These are phyloP conservation scores for Dione vanillae DNA, from an alignment of 2,888 invertebrate genomes.

Conservation along the genomic window DNA sequence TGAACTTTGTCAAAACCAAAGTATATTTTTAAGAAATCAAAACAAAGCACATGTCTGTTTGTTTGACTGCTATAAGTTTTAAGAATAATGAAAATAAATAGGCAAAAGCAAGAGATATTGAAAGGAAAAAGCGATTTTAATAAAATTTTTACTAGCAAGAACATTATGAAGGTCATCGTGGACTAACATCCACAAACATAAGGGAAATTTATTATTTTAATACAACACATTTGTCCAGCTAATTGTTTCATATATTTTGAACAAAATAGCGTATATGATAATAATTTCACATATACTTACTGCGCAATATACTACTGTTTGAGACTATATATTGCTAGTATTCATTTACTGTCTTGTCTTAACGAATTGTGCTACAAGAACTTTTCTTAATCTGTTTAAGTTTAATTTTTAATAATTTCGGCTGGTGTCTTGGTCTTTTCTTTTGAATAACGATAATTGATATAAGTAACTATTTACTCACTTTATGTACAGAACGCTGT, in stretches of 20 bases:
- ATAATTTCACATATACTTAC: background rate
- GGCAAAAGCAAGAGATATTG: background rate
- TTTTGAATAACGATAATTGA: no score
- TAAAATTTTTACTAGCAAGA: background rate
- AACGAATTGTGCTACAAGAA: background rate
- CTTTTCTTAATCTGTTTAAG: no score
- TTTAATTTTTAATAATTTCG: no score
- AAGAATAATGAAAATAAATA: background rate
- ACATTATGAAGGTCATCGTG: slow-evolving; percentile 1
- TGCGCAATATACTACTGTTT: no score
- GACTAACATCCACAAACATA: background rate
- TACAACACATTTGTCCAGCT: slow-evolving; percentile 14
- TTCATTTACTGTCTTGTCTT: background rate
- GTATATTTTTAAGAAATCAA: background rate
- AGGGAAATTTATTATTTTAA: slow-evolving; percentile 21
- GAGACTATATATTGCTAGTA: no score
- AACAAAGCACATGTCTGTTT: background rate
- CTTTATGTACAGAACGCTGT: no score
- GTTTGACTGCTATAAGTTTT: background rate
- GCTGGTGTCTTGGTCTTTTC: no score
- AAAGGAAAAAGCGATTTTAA: background rate
- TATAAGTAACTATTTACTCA: no score
- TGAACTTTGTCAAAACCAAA: background rate
- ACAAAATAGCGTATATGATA: background rate
- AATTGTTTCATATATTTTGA: background rate